These are phyloP conservation scores for Channa maculata DNA, from an alignment of 2,113 vertebrate genomes.

Conservation along the genomic window DNA sequence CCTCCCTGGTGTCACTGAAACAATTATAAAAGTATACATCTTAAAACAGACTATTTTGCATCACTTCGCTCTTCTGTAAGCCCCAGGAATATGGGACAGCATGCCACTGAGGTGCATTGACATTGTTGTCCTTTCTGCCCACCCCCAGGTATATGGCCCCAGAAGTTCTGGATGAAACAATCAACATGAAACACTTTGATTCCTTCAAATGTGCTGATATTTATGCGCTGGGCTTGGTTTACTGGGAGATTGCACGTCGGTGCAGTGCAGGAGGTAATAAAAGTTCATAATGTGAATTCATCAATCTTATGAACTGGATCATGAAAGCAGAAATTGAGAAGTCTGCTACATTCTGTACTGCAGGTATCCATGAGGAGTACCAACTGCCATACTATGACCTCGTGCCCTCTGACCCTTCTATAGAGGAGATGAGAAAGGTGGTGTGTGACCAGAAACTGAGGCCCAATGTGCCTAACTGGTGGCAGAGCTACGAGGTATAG, in stretches of 20 bases:
- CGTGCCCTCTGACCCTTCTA: slow-evolving; percentile 97
- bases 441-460: slow-evolving; percentile 98
- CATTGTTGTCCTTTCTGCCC: not conserved
- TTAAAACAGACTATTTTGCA: too few species aligned
- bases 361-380: slow-evolving; percentile 98
- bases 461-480: slow-evolving; percentile 98
- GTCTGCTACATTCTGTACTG: not conserved
- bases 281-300: not conserved
- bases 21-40: too few species aligned
- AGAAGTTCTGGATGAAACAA: slow-evolving; percentile 97
- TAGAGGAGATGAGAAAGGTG: slow-evolving; percentile 99
- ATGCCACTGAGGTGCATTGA: too few species aligned
- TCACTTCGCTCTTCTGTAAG: too few species aligned
- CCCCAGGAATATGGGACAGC: too few species aligned
- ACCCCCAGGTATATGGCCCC: slow-evolving; percentile 95
- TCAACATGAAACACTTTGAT: slow-evolving; percentile 99
- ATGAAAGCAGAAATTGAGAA: slow-evolving; percentile 12
- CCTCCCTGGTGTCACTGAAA: too few species aligned
- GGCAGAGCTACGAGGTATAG: slow-evolving; percentile 98
- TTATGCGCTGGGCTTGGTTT: slow-evolving; percentile 95
- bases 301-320: accelerated
- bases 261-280: slow-evolving; percentile 93
- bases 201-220: slow-evolving; percentile 99
- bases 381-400: slow-evolving; percentile 98
- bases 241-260: slow-evolving; percentile 97